These are phyloP conservation scores for Anodontia alba DNA, from an alignment of 2,888 invertebrate genomes.

Conservation along the genomic window DNA sequence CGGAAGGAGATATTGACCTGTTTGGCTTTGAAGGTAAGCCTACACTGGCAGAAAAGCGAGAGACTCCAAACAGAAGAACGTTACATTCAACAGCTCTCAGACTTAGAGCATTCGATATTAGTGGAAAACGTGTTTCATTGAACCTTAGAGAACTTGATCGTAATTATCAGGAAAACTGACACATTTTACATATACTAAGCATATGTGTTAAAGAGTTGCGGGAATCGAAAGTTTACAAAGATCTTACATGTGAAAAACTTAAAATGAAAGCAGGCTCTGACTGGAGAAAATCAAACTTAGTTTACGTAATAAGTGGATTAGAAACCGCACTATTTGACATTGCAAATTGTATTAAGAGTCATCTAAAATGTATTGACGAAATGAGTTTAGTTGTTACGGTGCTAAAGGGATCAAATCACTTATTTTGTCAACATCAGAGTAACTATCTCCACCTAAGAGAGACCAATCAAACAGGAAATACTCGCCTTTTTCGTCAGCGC, in stretches of 20 bases:
- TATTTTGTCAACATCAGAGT: neutral
- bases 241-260: neutral
- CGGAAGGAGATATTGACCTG: neutral
- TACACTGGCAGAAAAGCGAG: neutral
- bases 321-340: slow-evolving; percentile 16
- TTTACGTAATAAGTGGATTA: slow-evolving; percentile 26
- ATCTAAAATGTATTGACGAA: neutral
- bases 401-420: neutral
- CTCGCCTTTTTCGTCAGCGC: neutral
- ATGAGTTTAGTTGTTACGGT: neutral
- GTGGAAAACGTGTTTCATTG: too few species aligned
- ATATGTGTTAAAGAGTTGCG: neutral
- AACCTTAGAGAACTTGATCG: too few species aligned
- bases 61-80: too few species aligned
- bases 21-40: neutral
- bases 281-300: slow-evolving; percentile 25
- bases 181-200: neutral
- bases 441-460: neutral
- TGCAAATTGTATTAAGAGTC: neutral
- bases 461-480: neutral
- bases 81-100: too few species aligned
- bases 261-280: slow-evolving; percentile 9
- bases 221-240: neutral
- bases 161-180: neutral
- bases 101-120: too few species aligned